A percentile compares a stretch with the other conserved stretches of the same genome.
Evolutionary conservation across 37 sponge, comb jelly and placozoan genomes (phyloP).

Genomic region (Hormiphora californensis): DNA sequence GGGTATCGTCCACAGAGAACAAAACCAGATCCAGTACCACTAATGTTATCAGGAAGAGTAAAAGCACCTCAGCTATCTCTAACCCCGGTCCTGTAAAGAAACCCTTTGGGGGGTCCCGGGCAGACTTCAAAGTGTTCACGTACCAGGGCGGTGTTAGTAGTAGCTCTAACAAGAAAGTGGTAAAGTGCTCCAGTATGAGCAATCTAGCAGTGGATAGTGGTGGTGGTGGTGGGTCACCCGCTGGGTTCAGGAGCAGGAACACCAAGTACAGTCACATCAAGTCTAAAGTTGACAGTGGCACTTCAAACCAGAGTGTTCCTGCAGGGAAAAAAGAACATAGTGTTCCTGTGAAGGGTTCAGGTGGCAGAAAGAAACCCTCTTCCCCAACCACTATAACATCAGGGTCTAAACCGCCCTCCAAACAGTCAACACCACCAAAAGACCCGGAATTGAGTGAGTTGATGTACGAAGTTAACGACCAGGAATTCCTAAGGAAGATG

Average conservation of each 20-base stretch:
- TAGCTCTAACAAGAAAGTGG: background rate
- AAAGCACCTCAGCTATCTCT: too few relatives aligned
- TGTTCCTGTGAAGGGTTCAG: too few relatives aligned
- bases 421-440: background rate
- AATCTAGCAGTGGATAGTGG: background rate
- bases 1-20: too few relatives aligned
- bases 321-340: too few relatives aligned
- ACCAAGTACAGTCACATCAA: constrained; percentile 1
- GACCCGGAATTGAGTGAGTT: background rate
- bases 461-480: too few relatives aligned
- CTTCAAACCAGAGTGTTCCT: too few relatives aligned
- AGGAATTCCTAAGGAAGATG: too few relatives aligned
- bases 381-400: background rate
- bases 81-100: too few relatives aligned
- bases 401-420: background rate
- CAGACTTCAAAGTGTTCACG: background rate
- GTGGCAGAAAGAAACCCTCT: background rate
- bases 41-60: too few relatives aligned
- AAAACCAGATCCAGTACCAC: too few relatives aligned
- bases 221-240: background rate
- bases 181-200: background rate
- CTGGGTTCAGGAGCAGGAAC: background rate
- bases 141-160: background rate
- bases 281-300: background rate
- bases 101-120: background rate